Conservation (phyloP, 53 echinoderm and acorn worm genomes). For the Temnopleurus reevesii region DNA sequence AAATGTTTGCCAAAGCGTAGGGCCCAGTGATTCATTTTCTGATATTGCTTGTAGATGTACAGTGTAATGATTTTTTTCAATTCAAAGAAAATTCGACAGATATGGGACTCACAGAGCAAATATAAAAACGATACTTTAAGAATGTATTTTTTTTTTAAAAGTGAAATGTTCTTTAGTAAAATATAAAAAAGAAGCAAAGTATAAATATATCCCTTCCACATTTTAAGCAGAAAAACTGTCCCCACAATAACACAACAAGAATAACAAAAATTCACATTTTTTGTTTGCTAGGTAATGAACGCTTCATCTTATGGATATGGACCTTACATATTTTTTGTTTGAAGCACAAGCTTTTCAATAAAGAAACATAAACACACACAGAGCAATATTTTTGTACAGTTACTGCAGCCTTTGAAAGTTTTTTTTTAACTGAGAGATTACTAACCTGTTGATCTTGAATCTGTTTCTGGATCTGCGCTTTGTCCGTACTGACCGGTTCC, state of each 20-base stretch:
- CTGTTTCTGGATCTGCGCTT: slow-evolving; percentile 85
- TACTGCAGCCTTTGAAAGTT: neutral
- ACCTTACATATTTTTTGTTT: neutral
- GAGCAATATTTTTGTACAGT: neutral
- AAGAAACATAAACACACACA: neutral
- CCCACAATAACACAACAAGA: neutral
- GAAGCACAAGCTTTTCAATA: neutral
- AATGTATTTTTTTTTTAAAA: too few species aligned
- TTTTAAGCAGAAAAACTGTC: neutral
- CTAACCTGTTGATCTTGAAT: slow-evolving; percentile 92
- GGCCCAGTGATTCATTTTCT: too few species aligned
- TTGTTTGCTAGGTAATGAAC: neutral
- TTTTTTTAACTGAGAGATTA: neutral
- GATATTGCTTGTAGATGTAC: too few species aligned
- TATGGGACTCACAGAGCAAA: too few species aligned
- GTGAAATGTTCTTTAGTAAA: too few species aligned
- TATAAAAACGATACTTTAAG: too few species aligned
- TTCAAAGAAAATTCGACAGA: too few species aligned
- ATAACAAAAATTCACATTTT: neutral
- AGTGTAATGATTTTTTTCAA: too few species aligned
- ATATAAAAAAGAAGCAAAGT: neutral
- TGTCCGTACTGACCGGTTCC: slow-evolving; percentile 81
- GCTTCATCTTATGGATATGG: neutral
- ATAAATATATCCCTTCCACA: neutral
- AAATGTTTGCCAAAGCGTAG: too few species aligned